Evolutionary conservation across 2,797 vertebrate genomes (phyloP), one percentile per base, ranked within the genome.

Genomic region (Pantherophis vulpinus): DNA sequence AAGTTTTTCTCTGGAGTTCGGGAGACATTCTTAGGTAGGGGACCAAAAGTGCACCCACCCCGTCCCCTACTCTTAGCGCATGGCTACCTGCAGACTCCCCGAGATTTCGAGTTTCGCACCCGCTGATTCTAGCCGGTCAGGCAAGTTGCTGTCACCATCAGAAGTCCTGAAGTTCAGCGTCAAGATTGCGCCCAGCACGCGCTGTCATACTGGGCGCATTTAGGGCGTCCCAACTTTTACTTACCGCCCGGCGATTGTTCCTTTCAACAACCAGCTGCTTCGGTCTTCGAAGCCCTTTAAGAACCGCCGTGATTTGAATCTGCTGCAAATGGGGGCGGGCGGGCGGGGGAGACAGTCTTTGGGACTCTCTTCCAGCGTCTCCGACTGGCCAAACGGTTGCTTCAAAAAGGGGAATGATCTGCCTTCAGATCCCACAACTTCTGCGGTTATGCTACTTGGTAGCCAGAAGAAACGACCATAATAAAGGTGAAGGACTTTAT

Each of bases 151-250:
- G 86, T 90, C 91, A 91, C 63, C 25, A 87, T 20, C 18, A 0
- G 25, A 70, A 83, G 63, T 90, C 54, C 92, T 93, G 92, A 92
- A 94, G 88, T 2, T 1, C 12, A 5, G 10, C 14, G 27, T 4
- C 29, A 58, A 63, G 16, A 86, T 55, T 70, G 47, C n/a, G 61
- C 37, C 16, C 13, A 7, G 27, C 2, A 9, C 66, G 6, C 29
- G 12, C 20, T 60, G 66, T 14, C 3, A 37, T 20, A n/a, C 37
- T 8, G n/a, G 12, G 3, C 0, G 11, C 9, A 37, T 56, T 16
- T 11, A 16, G 18, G 20, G 63, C 89, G 94, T 92, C 91, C 29
- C 87, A 86, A 92, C 93, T 93, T 93, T 94, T 91, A 88, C 79
- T 83, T 47, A 47, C 42, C 42, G 74, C 10, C 37, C 4, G 74